Base-by-base conservation (phyloP, 30 jellyfish, hydroid and myxozoan genomes). In the Hydractinia echinata region DNA sequence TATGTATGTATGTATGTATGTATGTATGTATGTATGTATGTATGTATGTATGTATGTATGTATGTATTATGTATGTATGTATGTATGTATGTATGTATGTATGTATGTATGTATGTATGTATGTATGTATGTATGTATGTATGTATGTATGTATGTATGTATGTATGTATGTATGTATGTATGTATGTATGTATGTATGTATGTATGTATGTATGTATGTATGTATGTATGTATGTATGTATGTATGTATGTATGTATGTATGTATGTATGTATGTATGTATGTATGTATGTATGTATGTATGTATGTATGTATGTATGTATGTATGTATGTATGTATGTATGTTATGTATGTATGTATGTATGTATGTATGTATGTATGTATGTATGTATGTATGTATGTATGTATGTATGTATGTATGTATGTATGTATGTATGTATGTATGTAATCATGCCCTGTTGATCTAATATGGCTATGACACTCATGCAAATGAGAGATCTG, bases 391-490 rank as follows among this genome's bases (percentile, higher is more conserved):
- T 58, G 69, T 58, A 58, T 58, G 69, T 58, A 58, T 58, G 69
- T 58, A 58, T 58, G 69, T 58, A 58, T 58, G 69, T 58, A 58
- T 58, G 69, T 58, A 58, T 58, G 69, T 58, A 58, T 58, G 69
- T 58, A 58, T n/a, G 69, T 58, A n/a, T 58, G 69, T 58, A 58
- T 58, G 69, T n/a, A 58, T 58, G 69, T 58, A 58, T 58, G 69
- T 58, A 58, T 58, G n/a, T n/a, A n/a, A n/a, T n/a, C n/a, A n/a
- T n/a, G n/a, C n/a, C n/a, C n/a, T n/a, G n/a, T n/a, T n/a, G n/a
- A 58, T 58, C n/a, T 58, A 58, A 58, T 58, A n/a, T 10, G 11
- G 69, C n/a, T 58, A 58, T 58, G n/a, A n/a, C n/a, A n/a, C n/a
- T n/a, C n/a, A n/a, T n/a, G n/a, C n/a, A n/a, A n/a, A n/a, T n/a